Evolutionary conservation across 2,797 vertebrate genomes (phyloP), one percentile per base, ranked within the genome.

Genomic region (Artibeus lituratus): DNA sequence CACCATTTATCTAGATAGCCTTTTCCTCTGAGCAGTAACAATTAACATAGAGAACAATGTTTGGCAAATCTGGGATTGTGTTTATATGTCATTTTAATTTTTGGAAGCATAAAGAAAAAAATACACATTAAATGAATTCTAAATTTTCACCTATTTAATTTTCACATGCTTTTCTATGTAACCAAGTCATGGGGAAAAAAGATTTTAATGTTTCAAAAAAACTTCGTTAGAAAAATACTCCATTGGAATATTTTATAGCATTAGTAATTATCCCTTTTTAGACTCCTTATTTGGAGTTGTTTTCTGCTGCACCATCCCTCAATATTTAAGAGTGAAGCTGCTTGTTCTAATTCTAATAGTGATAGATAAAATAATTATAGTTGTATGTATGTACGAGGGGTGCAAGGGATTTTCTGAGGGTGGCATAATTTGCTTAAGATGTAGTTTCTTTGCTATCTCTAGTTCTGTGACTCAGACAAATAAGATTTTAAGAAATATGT

Each of bases 21-120:
- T 81, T 85, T 96, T 89, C 35, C 19, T 92, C 39, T 80, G 24
- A 94, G 73, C 9, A 89, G 15, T 87, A 94, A 47, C 32, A 76
- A 11, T 57, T 49, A 73, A 70, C 42, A 8, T 44, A 21, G 1
- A 72, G 24, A 87, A 49, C 22, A 94, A 3, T 22, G 24, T 70
- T 88, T 65, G 77, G 39, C 59, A 90, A 70, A 82, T 14, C 14
- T 42, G 2, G 37, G 19, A 57, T 92, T 95, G 57, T 95, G 32
- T 91, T 94, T 88, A 44, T 94, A 0, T 62, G 11, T 88, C 65
- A 32, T 90, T 92, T 96, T 85, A 80, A 62, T 87, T 90, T 11
- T 92, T 94, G 69, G 42, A 88, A 94, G n/a, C 22, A 32, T 92
- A 77, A 86, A 80, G 77, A 55, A 87, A 59, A 59, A 94, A 85